Evolutionary conservation across 2,113 vertebrate species (phyloP).

Genomic region (Gulo gulo): DNA sequence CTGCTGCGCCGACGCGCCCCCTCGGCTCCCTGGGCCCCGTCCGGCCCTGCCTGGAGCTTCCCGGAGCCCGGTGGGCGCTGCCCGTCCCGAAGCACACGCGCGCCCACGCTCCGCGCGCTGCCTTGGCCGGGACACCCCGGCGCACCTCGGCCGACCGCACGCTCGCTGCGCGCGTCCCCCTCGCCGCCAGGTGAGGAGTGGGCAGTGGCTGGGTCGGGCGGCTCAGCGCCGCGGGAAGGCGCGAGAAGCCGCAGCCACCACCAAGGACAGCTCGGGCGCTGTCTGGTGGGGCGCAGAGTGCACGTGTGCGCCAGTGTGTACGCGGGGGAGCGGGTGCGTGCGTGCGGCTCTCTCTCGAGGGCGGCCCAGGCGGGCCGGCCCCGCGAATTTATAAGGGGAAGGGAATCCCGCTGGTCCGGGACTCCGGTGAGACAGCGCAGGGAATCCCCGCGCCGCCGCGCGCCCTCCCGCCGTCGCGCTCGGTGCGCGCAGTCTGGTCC

Average conservation of each 20-base stretch:
- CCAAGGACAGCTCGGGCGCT: neutral
- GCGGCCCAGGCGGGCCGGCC: neutral
- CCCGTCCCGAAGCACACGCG: neutral
- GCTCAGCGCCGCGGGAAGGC: neutral
- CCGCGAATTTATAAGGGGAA: neutral
- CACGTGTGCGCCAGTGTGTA: neutral
- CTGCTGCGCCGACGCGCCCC: neutral
- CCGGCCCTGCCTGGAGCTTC: neutral
- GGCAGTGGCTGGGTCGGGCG: neutral
- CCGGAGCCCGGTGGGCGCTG: neutral
- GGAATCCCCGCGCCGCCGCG: neutral
- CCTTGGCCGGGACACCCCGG: fast-evolving
- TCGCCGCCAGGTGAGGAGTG: neutral
- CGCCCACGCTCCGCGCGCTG: neutral
- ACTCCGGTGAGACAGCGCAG: slow-evolving; percentile 6
- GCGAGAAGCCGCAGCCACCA: neutral
- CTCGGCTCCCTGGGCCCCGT: neutral
- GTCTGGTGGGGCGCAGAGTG: neutral
- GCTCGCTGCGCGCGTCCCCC: neutral
- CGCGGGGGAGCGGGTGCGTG: neutral
- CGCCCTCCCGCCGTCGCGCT: neutral
- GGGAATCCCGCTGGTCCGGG: neutral
- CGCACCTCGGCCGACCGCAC: neutral
- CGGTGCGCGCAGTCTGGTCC: neutral
- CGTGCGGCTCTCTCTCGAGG: neutral